Base-by-base conservation (phyloP, 2,888 invertebrate genomes). In the Choristoneura rosaceana region DNA sequence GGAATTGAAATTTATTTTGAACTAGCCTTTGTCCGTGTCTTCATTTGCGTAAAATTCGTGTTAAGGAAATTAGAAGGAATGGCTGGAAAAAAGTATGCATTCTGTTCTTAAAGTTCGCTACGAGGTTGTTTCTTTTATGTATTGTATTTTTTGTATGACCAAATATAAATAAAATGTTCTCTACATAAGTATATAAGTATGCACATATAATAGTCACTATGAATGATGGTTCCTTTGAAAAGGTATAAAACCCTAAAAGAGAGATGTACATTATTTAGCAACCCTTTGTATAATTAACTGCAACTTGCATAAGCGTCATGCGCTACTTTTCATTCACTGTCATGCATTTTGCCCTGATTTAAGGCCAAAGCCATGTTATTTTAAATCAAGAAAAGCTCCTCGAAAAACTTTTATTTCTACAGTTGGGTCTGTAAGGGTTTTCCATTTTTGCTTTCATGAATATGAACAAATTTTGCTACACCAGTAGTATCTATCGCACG, bases 401-500 rank as follows among this genome's bases (percentile, higher is more conserved):
- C 8, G 0, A 14, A 14, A 45, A 12, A 45, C 0, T 14, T 12
- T 45, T 12, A 12, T 45, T 14, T 45, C 3, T 47, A 47, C 5
- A 43, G 3, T 12, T 43, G 55, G 17, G 25, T 25, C 17, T 25
- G 17, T 25, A 55, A 55, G 14, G 12, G 41, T 25, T 14, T 52
- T 52, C 41, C 14, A 66, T 66, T 17, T 66, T 15, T 52, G 12
- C 17, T 66, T 64, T 5, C 14, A 9, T 9, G 2, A 50, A 33
- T 50, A 41, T 45, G 17, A 70, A 25, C 58, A 41, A 47, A 17
- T 41, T 59, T 34, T 41, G 50, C 50, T 43, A 64, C 52, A 43
- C 70, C 67, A 74, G 76, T 79, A 74, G 70, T 47, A 76, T 41
- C 52, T 78, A 80, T 77, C 75, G 75, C 75, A 70, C 71, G 38